Evolutionary conservation across 2,113 vertebrate genomes (phyloP).

Genomic region (Mus musculus): DNA sequence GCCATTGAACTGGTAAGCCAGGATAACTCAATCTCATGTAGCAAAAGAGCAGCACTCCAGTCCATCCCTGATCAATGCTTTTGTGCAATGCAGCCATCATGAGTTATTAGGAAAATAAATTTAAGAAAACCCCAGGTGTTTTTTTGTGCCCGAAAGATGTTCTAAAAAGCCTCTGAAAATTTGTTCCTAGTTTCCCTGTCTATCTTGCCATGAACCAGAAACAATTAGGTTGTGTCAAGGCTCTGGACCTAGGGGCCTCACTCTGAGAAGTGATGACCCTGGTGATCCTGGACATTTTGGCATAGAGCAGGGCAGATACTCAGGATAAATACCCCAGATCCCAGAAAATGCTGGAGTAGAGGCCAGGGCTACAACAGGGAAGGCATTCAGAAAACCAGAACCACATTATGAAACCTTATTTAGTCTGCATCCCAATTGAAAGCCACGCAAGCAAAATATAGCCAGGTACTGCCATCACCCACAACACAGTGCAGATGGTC

Average conservation of each 20-base stretch:
- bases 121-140: neutral
- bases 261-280: neutral
- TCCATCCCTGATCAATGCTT: neutral
- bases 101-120: constrained; percentile 22
- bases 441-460: constrained; percentile 21
- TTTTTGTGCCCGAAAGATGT: neutral
- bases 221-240: neutral
- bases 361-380: neutral
- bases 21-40: neutral
- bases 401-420: neutral
- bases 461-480: neutral
- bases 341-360: neutral
- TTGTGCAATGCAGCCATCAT: neutral
- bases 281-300: neutral
- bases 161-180: neutral
- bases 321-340: neutral
- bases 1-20: neutral
- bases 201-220: neutral
- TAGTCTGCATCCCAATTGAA: neutral
- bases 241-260: neutral
- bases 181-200: neutral
- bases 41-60: neutral
- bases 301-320: neutral
- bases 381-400: neutral
- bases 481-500: neutral